These are phyloP conservation scores for Drosophila pectinifera DNA, from an alignment of 1,140 invertebrate genomes.

Conservation along the genomic window DNA sequence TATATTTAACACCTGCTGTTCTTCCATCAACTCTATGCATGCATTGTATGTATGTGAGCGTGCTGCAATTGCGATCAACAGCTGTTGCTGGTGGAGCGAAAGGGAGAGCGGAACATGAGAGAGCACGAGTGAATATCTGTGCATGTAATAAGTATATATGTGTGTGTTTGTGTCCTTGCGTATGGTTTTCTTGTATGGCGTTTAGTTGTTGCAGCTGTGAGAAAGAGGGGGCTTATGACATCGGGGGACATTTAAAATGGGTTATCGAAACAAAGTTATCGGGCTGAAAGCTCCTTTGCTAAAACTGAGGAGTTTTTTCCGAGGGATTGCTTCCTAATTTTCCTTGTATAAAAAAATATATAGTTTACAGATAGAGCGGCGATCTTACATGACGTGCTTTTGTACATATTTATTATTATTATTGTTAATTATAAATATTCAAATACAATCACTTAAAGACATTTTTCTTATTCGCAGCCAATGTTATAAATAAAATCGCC, in stretches of 20 bases:
- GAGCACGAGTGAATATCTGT: constrained; percentile 19
- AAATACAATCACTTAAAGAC: background rate
- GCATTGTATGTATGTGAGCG: constrained; percentile 4
- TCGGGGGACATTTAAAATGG: background rate
- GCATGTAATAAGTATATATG: background rate
- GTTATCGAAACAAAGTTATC: constrained; percentile 8
- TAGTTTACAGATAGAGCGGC: background rate
- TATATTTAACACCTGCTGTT: constrained; percentile 77
- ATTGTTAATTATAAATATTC: background rate
- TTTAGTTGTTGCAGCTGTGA: constrained; percentile 37
- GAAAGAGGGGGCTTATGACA: constrained; percentile 8
- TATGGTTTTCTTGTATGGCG: constrained; percentile 32
- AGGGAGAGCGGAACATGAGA: constrained; percentile 9
- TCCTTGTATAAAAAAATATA: background rate
- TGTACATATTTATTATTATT: constrained; percentile 8
- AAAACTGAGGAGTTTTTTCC: background rate
- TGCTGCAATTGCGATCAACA: constrained; percentile 72
- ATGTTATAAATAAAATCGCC: constrained; percentile 57
- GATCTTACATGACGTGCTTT: constrained; percentile 12
- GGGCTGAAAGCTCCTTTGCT: background rate
- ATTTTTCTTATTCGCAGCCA: constrained; percentile 53
- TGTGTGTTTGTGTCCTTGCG: constrained; percentile 39
- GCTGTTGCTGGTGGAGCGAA: constrained; percentile 55
- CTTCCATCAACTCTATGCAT: constrained; percentile 59
- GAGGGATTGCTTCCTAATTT: background rate